These are phyloP conservation scores for Spatulosminthurus flaviceps DNA, from an alignment of 2,888 invertebrate species.

Conservation along the genomic window DNA sequence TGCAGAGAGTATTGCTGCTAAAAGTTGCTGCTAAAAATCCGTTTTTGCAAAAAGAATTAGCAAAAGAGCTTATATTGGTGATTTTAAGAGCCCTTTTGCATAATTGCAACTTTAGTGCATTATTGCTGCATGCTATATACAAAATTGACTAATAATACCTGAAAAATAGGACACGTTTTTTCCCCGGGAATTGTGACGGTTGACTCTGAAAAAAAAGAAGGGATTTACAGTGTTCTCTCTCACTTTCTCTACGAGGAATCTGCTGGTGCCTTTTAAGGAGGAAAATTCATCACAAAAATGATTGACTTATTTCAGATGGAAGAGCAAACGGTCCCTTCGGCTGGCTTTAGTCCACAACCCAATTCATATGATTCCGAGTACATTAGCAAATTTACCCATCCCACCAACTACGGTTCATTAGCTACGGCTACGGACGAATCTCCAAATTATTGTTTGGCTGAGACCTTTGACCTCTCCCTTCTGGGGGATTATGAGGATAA, in stretches of 20 bases:
- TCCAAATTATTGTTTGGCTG: slow-evolving; percentile 55
- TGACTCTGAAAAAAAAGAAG: no score
- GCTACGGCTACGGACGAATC: slow-evolving; percentile 51
- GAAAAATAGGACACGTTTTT: no score
- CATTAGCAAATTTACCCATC: slow-evolving; percentile 49
- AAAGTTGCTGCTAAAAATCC: background rate
- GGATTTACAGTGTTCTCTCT: no score
- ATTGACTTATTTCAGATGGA: slow-evolving; percentile 73
- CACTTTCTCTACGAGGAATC: no score
- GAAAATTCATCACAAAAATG: slow-evolving; percentile 26
- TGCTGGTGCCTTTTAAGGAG: no score
- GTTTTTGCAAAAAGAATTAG: no score
- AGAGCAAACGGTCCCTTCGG: slow-evolving; percentile 80
- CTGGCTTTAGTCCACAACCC: slow-evolving; percentile 79
- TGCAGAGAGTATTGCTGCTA: slow-evolving; percentile 7
- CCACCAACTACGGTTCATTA: slow-evolving; percentile 51
- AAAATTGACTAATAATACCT: no score
- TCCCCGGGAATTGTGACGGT: no score
- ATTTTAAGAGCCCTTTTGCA: no score
- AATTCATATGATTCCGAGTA: slow-evolving; percentile 65
- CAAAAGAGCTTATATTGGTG: no score
- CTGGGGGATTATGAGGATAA: slow-evolving; percentile 61
- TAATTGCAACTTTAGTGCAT: no score
- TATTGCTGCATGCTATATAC: no score
- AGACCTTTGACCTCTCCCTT: slow-evolving; percentile 62